Conservation (phyloP, 1,140 invertebrate species). For the Lepidurus apus region DNA sequence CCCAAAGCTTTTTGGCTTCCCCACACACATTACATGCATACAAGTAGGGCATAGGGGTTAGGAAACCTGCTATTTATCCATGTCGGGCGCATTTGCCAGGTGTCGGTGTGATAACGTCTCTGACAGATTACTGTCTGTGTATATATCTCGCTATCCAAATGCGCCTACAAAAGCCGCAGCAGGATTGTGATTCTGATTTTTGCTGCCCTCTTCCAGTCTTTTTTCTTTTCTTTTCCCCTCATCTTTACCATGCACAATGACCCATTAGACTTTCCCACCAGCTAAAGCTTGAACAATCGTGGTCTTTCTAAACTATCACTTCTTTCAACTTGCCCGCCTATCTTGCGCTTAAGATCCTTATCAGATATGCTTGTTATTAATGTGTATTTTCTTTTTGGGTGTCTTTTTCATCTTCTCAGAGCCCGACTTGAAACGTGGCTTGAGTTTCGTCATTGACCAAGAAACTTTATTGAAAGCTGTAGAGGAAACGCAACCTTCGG, state of each 20-base stretch:
- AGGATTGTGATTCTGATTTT: conserved; percentile 12
- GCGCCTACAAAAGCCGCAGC: conserved; percentile 8
- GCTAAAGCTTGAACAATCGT: conserved; percentile 36
- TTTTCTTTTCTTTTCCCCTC: not conserved
- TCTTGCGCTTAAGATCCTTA: conserved; percentile 5
- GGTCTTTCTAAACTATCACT: not conserved
- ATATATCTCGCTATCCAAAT: conserved; percentile 1
- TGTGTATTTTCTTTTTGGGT: not conserved
- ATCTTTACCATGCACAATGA: not conserved
- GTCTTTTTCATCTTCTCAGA: conserved; percentile 17
- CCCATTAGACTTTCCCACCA: not conserved
- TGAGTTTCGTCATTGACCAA: conserved; percentile 42
- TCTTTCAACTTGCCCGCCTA: conserved; percentile 13
- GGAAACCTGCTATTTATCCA: conserved; percentile 21
- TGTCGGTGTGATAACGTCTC: conserved; percentile 17
- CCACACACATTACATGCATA: not conserved
- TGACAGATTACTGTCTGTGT: conserved; percentile 21
- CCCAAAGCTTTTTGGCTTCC: not conserved
- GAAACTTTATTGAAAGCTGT: conserved; percentile 54
- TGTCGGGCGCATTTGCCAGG: conserved; percentile 20
- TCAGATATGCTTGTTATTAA: conserved; percentile 30
- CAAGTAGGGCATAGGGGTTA: conserved; percentile 5
- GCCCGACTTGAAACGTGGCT: not conserved
- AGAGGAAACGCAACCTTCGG: conserved; percentile 58
- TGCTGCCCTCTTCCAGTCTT: not conserved